A percentile compares a stretch with the other conserved stretches of the same genome.
These are phyloP conservation scores for Pantala flavescens DNA, from an alignment of 1,140 invertebrate species.

Conservation along the genomic window DNA sequence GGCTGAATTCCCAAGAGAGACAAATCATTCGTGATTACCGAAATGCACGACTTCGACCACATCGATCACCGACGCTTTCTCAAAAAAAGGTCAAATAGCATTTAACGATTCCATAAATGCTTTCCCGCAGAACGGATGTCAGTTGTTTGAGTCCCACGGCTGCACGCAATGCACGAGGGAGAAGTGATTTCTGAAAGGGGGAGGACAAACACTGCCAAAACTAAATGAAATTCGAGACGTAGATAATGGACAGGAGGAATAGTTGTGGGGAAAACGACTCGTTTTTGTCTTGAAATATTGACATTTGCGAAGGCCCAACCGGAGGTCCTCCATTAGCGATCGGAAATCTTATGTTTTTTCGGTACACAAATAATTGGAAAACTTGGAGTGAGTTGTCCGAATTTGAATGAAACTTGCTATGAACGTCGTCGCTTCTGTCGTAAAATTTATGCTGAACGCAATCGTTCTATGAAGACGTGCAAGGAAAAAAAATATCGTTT, in stretches of 20 bases:
- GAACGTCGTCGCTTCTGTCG: too few species aligned
- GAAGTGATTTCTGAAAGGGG: neutral
- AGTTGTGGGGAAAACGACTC: neutral
- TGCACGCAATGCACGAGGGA: neutral
- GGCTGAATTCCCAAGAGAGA: too few species aligned
- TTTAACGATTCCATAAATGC: neutral
- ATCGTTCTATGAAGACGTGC: too few species aligned
- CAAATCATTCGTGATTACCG: too few species aligned
- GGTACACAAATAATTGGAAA: too few species aligned
- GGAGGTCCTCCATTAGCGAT: neutral
- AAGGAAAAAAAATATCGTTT: too few species aligned
- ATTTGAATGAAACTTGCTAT: too few species aligned
- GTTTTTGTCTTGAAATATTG: neutral
- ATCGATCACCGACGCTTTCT: too few species aligned
- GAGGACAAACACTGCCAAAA: slow-evolving; percentile 1
- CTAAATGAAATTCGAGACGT: neutral
- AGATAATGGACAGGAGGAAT: neutral
- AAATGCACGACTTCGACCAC: too few species aligned
- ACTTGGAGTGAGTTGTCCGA: too few species aligned
- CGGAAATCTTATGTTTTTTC: neutral
- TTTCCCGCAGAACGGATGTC: neutral
- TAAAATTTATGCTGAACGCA: too few species aligned
- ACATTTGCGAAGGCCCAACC: neutral
- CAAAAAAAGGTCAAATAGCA: too few species aligned
- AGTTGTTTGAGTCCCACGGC: neutral